Evolutionary conservation across 1,140 invertebrate species (phyloP).

Genomic region (Drosophila orena): DNA sequence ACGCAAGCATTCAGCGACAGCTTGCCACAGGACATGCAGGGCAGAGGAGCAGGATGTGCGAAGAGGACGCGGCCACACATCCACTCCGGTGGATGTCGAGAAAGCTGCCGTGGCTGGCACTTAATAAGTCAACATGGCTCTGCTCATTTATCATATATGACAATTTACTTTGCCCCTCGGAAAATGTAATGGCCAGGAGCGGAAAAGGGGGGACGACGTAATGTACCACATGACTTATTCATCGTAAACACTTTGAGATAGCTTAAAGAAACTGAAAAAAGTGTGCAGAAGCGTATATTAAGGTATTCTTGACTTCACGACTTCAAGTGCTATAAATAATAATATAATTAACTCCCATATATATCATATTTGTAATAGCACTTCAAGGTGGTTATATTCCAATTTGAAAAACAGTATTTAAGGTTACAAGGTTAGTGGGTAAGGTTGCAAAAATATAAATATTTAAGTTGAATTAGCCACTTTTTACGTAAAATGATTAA

Average conservation of each 20-base stretch:
- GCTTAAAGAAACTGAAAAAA: neutral
- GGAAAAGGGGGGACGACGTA: neutral
- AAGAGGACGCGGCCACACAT: neutral
- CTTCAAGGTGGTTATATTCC: neutral
- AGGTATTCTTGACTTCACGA: too few species aligned
- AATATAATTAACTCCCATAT: too few species aligned
- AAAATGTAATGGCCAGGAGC: neutral
- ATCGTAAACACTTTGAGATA: conserved; percentile 14
- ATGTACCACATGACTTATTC: conserved; percentile 24
- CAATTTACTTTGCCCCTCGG: conserved; percentile 42
- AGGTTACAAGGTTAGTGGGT: too few species aligned
- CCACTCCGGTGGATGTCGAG: conserved; percentile 31
- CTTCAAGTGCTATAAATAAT: too few species aligned
- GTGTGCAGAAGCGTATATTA: neutral
- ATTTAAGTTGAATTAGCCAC: neutral
- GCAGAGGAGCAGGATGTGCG: neutral
- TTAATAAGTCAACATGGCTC: conserved; percentile 65
- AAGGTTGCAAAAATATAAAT: too few species aligned
- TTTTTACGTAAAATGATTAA: neutral
- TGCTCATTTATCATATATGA: conserved; percentile 49
- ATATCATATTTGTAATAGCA: too few species aligned
- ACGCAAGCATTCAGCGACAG: conserved; percentile 28
- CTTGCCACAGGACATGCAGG: conserved; percentile 52
- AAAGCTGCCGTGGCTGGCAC: conserved; percentile 48
- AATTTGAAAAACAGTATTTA: too few species aligned